Evolutionary conservation across 1,140 invertebrate genomes (phyloP).

Genomic region (Cyclargus thomasi): DNA sequence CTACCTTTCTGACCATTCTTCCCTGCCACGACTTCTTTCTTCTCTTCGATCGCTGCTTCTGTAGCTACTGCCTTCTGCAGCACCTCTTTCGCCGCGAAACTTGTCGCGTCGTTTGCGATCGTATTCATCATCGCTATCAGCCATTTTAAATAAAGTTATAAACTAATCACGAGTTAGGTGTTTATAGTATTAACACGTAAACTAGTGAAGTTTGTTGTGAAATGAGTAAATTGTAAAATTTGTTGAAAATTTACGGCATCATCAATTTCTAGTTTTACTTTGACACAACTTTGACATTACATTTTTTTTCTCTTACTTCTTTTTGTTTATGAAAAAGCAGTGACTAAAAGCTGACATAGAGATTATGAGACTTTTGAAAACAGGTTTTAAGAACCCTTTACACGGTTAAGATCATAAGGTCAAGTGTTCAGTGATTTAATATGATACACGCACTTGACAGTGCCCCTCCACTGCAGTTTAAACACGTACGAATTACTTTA

Average conservation of each 20-base stretch:
- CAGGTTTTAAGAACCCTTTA: too few species aligned
- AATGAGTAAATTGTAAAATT: not conserved
- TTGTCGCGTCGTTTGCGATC: constrained; percentile 91
- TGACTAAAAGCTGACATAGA: too few species aligned
- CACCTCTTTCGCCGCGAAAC: constrained; percentile 88
- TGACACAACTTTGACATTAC: not conserved
- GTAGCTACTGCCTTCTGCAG: constrained; percentile 81
- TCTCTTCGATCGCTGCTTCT: constrained; percentile 84
- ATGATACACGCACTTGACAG: too few species aligned
- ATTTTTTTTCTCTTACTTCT: not conserved
- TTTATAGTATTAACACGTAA: not conserved
- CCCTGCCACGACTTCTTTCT: constrained; percentile 76
- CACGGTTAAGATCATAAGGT: too few species aligned
- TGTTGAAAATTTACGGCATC: not conserved
- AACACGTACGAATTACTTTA: too few species aligned
- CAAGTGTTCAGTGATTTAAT: too few species aligned
- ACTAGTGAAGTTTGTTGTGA: not conserved
- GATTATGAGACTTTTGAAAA: too few species aligned
- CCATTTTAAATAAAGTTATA: constrained; percentile 77
- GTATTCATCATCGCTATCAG: constrained; percentile 93
- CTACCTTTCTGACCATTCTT: constrained; percentile 85
- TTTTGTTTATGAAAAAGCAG: not conserved
- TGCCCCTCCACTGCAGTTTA: too few species aligned
- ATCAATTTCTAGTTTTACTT: not conserved
- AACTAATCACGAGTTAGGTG: not conserved